Conservation (phyloP, 2,888 invertebrate genomes). For the Synergus gifuensis region DNA sequence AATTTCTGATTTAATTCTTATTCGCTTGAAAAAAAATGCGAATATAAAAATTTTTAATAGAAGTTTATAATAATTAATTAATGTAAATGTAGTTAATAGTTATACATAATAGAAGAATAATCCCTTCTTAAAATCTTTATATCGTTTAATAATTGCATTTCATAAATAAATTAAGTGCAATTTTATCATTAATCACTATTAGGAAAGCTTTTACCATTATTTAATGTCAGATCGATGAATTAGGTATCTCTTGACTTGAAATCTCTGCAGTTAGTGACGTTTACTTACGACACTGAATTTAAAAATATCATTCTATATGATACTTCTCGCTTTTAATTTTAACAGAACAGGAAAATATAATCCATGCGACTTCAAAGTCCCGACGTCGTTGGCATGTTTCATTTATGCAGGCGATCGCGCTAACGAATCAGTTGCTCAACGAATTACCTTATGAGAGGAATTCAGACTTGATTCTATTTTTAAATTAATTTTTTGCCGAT, state of each 20-base stretch:
- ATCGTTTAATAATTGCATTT: not conserved
- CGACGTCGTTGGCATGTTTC: constrained; percentile 11
- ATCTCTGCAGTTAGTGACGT: constrained; percentile 23
- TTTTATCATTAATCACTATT: constrained; percentile 5
- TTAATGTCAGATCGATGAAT: constrained; percentile 24
- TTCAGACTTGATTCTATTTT: not conserved
- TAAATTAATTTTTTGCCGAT: not conserved
- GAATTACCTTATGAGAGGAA: not conserved
- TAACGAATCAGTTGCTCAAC: constrained; percentile 27
- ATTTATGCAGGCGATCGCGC: constrained; percentile 26
- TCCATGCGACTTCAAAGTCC: constrained; percentile 23
- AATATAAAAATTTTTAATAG: not conserved
- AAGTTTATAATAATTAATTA: not conserved
- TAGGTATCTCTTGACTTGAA: constrained; percentile 16
- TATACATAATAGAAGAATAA: not conserved
- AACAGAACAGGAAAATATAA: constrained; percentile 19
- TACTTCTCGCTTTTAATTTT: constrained; percentile 35
- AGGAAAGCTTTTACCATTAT: constrained; percentile 23
- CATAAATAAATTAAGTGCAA: not conserved
- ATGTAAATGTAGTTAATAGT: not conserved
- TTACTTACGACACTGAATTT: constrained; percentile 18
- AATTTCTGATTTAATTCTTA: not conserved
- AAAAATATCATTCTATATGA: constrained; percentile 24
- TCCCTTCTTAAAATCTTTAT: not conserved
- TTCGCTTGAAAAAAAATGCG: not conserved